Evolutionary conservation across 2,888 invertebrate species (phyloP).

Genomic region (Xanthorhoe designata): DNA sequence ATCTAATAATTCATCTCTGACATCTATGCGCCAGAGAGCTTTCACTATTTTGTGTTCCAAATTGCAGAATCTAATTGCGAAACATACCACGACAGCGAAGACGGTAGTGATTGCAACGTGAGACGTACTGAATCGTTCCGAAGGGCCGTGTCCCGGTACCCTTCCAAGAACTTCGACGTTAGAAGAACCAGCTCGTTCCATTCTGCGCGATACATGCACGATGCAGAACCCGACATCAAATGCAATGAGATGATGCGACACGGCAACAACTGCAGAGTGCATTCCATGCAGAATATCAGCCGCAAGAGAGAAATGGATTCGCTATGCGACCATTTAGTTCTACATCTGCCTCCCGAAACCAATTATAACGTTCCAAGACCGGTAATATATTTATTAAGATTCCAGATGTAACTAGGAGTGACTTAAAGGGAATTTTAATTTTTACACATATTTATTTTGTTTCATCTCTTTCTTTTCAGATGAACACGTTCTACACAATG

Average conservation of each 20-base stretch:
- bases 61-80: constrained; percentile 78
- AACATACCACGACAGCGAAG: constrained; percentile 77
- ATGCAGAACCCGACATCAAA: constrained; percentile 60
- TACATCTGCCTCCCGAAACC: constrained; percentile 73
- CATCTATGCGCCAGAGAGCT: not conserved
- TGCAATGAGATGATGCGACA: constrained; percentile 60
- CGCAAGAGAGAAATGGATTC: constrained; percentile 73
- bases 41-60: constrained; percentile 1
- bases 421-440: not conserved
- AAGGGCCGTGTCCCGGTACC: constrained; percentile 65
- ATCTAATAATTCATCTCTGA: not conserved
- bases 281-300: constrained; percentile 76
- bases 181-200: constrained; percentile 75
- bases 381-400: constrained; percentile 52
- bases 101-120: constrained; percentile 76
- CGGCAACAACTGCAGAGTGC: constrained; percentile 67
- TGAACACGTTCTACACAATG: constrained; percentile 81
- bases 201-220: constrained; percentile 70
- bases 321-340: constrained; percentile 73
- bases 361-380: constrained; percentile 72
- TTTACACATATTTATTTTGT: not conserved
- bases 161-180: constrained; percentile 71
- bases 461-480: constrained; percentile 56
- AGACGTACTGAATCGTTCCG: constrained; percentile 76
- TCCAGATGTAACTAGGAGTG: not conserved